Base-by-base conservation (phyloP, 2,888 invertebrate genomes). In the Sphinx pinastri region DNA sequence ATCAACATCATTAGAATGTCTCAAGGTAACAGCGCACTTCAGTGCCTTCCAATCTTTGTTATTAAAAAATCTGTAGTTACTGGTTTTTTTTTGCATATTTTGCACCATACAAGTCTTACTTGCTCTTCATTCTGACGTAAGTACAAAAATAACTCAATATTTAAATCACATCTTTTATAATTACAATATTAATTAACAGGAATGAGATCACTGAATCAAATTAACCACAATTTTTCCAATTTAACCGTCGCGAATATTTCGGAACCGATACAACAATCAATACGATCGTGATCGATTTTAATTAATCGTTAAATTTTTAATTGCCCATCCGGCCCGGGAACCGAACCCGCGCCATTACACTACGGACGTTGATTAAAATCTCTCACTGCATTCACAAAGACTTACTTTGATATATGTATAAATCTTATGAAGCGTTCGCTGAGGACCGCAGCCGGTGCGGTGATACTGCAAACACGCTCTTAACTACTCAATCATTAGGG, bases 351-450 rank as follows among this genome's bases (percentile, higher is more conserved):
- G 55, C 78, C 68, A 68, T 51, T 58, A 63, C 55, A 66, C 66
- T 70, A 38, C 83, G 83, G 89, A 92, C 89, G 84, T 92, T 92
- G 94, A 94, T 93, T 92, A 93, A 93, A 92, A 94, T 93, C 93
- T 92, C 88, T 88, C 88, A 88, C 87, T 90, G 87, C 91, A 90
- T 89, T 88, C 91, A 92, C 91, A 92, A 91, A 91, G 89, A 84
- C 88, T 88, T 88, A 88, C 89, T 89, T 90, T 92, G 93, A 93
- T 93, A 92, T 90, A 92, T 90, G 88, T 93, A 89, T 92, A 92
- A 92, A 93, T 93, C 92, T 92, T 91, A 87, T 86, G 88, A 90
- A 83, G 80, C 83, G 90, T 88, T 90, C 84, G 85, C 84, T 83
- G 74, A 86, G 83, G 86, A 84, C 87, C 79, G 83, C 87, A 84